phyloP scores from a whole-genome alignment of 2,113 vertebrate species.

The Oriolus oriolus region DNA sequence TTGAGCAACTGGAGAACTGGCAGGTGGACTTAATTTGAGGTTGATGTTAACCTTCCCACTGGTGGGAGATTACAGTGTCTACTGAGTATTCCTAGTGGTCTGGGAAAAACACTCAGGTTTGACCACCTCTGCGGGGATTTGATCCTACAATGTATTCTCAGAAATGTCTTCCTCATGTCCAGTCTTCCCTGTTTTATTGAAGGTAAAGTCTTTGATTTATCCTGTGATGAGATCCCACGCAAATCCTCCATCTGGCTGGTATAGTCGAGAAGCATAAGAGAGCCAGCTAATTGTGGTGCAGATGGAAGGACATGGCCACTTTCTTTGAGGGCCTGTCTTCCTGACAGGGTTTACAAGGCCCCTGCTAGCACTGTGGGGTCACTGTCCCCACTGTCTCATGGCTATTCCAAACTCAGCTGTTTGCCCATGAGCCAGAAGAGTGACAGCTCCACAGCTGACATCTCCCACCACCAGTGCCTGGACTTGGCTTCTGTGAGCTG shows the following conservation, averaged over 20 bases:
- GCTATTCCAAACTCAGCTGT: neutral
- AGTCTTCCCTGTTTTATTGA: neutral
- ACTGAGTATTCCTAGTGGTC: neutral
- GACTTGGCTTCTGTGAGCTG: neutral
- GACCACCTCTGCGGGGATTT: neutral
- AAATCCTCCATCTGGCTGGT: neutral
- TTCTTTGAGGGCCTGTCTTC: neutral
- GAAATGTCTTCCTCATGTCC: neutral
- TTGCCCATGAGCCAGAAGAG: neutral
- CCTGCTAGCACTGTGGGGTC: accelerated
- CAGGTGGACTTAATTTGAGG: neutral
- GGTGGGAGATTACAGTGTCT: neutral
- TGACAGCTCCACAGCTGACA: neutral
- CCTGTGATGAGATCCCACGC: neutral
- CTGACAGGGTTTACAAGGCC: neutral
- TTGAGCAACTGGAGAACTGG: neutral
- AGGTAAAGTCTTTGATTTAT: neutral
- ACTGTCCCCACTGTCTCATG: neutral
- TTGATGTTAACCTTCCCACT: neutral
- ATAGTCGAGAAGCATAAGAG: accelerated
- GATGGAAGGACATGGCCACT: neutral
- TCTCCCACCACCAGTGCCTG: accelerated
- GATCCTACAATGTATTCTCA: neutral
- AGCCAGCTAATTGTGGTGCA: neutral
- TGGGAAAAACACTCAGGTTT: neutral